phyloP scores from a whole-genome alignment of 2,113 vertebrate species.

The Cephalopterus ornatus region DNA sequence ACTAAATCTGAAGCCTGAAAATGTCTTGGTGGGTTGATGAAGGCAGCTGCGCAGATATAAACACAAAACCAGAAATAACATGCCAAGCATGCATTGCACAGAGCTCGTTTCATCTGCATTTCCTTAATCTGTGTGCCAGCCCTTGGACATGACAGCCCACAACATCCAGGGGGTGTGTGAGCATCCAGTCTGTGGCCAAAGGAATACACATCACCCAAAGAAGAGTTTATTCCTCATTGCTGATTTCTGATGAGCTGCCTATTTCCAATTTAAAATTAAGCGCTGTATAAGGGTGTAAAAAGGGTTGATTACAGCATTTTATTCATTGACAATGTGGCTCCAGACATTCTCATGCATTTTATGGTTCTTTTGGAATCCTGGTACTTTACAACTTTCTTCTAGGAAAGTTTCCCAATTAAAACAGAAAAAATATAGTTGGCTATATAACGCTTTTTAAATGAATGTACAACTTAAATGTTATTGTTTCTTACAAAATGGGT shows the following conservation, averaged over 20 bases:
- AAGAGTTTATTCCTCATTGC: not conserved
- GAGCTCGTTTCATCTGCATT: not conserved
- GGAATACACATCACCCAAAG: not conserved
- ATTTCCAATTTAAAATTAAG: conserved; percentile 6
- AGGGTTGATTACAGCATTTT: not conserved
- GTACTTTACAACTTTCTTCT: not conserved
- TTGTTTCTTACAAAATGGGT: not conserved
- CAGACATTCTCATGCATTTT: not conserved
- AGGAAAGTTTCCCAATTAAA: conserved; percentile 46
- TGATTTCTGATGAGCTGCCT: not conserved
- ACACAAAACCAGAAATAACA: not conserved
- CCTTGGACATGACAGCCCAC: accelerated
- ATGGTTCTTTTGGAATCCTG: not conserved
- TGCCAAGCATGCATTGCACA: not conserved
- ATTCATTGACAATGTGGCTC: not conserved
- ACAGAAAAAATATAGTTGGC: not conserved
- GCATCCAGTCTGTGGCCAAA: not conserved
- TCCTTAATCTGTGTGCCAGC: not conserved
- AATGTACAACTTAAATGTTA: not conserved
- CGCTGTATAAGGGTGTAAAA: not conserved
- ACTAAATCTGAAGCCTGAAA: not conserved
- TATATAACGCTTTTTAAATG: not conserved
- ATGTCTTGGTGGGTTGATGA: not conserved
- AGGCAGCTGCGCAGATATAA: not conserved
- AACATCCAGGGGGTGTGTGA: accelerated